phyloP scores from a whole-genome alignment of 2,113 vertebrate species.

The Girardinichthys multiradiatus region DNA sequence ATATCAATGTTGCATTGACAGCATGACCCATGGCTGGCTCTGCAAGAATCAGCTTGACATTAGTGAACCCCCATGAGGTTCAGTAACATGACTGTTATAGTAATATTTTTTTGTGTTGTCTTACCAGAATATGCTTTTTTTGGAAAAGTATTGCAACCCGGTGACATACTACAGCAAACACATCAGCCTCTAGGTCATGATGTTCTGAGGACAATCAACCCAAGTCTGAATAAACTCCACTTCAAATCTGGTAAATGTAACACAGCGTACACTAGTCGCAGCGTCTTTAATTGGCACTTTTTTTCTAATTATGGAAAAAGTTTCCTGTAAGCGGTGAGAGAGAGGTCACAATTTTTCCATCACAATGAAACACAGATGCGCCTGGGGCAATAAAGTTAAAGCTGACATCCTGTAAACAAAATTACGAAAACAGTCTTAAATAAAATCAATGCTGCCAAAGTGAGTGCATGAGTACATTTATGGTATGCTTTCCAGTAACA shows the following conservation, averaged over 20 bases:
- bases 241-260: constrained; percentile 49
- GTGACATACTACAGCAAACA: constrained; percentile 20
- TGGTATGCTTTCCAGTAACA: neutral
- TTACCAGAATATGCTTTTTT: constrained; percentile 44
- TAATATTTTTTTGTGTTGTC: constrained; percentile 26
- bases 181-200: constrained; percentile 44
- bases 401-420: constrained; percentile 17
- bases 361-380: constrained; percentile 27
- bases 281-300: constrained; percentile 58
- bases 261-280: constrained; percentile 1
- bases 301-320: constrained; percentile 18
- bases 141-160: constrained; percentile 16
- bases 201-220: constrained; percentile 56
- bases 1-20: constrained; percentile 56
- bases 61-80: constrained; percentile 50
- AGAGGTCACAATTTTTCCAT: constrained; percentile 53
- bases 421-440: neutral
- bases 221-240: constrained; percentile 62
- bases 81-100: constrained; percentile 54
- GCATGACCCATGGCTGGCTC: constrained; percentile 33
- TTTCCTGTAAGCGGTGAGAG: constrained; percentile 45
- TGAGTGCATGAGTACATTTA: neutral
- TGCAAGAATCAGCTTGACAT: constrained; percentile 30
- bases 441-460: constrained; percentile 5
- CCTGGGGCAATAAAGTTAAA: constrained; percentile 1